Percentiles rank a stretch among this genome's conserved stretches.
phyloP scores from a whole-genome alignment of 2,797 vertebrate species.

The Scarus forsteni region DNA sequence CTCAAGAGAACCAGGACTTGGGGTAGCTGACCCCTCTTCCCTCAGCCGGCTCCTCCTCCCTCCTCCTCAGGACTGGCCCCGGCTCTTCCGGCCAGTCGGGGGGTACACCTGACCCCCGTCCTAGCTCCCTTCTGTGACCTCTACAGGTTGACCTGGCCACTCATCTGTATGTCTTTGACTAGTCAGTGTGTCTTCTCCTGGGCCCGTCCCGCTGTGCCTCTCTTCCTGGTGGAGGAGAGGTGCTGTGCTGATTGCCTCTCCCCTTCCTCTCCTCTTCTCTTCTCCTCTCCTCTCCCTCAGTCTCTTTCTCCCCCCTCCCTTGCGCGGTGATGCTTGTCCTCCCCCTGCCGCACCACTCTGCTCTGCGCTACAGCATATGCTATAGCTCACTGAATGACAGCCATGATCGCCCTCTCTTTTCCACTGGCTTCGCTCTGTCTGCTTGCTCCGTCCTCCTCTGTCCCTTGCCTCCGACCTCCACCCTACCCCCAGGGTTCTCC shows the following conservation, averaged over 20 bases:
- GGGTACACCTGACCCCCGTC: constrained; percentile 32
- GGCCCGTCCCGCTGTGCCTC: constrained; percentile 64
- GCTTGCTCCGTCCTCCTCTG: constrained; percentile 39
- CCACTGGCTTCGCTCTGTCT: constrained; percentile 43
- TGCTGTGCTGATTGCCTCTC: constrained; percentile 70
- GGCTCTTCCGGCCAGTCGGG: constrained; percentile 19
- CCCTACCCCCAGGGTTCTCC: constrained; percentile 74
- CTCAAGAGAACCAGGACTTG: constrained; percentile 55
- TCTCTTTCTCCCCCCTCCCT: constrained; percentile 53
- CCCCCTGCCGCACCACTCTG: constrained; percentile 80
- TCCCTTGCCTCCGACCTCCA: constrained; percentile 60
- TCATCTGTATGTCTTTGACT: constrained; percentile 32
- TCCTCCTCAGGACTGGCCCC: constrained; percentile 45
- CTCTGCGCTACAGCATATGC: constrained; percentile 81
- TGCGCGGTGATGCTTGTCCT: constrained; percentile 76
- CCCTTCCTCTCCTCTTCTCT: constrained; percentile 12
- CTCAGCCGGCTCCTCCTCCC: constrained; percentile 10
- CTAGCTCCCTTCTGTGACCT: constrained; percentile 65
- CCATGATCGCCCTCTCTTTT: constrained; percentile 73
- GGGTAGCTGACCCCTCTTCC: constrained; percentile 28
- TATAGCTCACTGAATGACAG: constrained; percentile 82
- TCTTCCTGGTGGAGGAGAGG: constrained; percentile 64
- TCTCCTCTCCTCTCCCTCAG: constrained; percentile 29
- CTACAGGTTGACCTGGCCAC: constrained; percentile 58
- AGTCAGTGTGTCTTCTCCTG: constrained; percentile 58